These are phyloP conservation scores for Heliconius aoede DNA, from an alignment of 2,888 invertebrate genomes.

Conservation along the genomic window DNA sequence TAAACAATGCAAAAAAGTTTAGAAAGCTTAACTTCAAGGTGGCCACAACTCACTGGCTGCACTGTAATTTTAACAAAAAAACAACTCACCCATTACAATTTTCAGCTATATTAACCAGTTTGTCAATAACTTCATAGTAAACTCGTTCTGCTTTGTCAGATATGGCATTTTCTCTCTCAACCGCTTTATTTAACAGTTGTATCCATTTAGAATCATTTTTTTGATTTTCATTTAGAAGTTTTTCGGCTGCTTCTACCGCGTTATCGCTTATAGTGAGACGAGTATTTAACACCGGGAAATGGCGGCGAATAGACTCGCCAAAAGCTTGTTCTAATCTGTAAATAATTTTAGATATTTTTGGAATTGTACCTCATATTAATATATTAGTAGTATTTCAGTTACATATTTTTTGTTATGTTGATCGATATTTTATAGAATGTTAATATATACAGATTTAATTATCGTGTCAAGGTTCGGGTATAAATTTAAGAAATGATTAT, in stretches of 20 bases:
- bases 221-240: conserved; percentile 71
- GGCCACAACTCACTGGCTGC: too few species aligned
- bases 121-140: conserved; percentile 83
- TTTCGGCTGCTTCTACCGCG: conserved; percentile 77
- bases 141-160: conserved; percentile 75
- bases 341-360: not conserved
- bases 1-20: too few species aligned
- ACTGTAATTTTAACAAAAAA: conserved; percentile 41
- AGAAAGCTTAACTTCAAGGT: too few species aligned
- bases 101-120: conserved; percentile 79
- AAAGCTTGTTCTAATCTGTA: conserved; percentile 82
- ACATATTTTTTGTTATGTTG: not conserved
- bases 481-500: too few species aligned
- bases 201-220: conserved; percentile 58
- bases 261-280: conserved; percentile 80
- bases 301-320: conserved; percentile 81
- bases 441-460: too few species aligned
- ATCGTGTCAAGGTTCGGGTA: not conserved
- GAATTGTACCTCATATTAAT: too few species aligned
- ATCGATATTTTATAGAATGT: too few species aligned
- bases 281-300: conserved; percentile 86
- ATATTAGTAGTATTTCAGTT: too few species aligned
- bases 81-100: conserved; percentile 67
- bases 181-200: conserved; percentile 59
- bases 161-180: conserved; percentile 61